Evolutionary conservation across 2,113 vertebrate genomes (phyloP), one percentile per base, ranked within the genome.

Genomic region (Onychorhynchus coronatus): DNA sequence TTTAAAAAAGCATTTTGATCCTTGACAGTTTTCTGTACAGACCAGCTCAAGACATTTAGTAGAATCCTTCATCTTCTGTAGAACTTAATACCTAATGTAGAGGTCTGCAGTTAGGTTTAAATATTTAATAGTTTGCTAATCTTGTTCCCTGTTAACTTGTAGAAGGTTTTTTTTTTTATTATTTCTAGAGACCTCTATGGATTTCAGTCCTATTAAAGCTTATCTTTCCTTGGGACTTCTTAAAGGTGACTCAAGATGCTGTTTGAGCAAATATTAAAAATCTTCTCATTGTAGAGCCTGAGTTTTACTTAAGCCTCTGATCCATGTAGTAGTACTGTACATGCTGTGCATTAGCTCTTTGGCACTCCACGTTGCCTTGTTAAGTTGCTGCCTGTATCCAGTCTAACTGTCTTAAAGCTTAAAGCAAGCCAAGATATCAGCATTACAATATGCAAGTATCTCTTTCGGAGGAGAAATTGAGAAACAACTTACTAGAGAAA

Each of bases 261-360:
- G 52, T 80, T 86, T 81, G 63, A 88, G 47, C 39, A 96, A 86
- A 85, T 89, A 73, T 19, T 74, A 72, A 74, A 80, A 86, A 83
- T 47, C 62, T 19, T 73, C 46, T 84, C 85, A 80, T 31, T 4
- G 1, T 16, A 66, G 37, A 88, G 47, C 24, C 41, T 22, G 24
- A 80, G 59, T 91, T 92, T 91, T 75, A 49, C n/a, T 71, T 90
- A 80, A 95, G 63, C 42, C 39, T 82, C 59, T 90, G 76, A 67
- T 66, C 35, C 39, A 2, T 79, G 50, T 79, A 35, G n/a, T 44
- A 41, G 66, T 41, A 25, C n/a, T 0, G 0, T 39, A 62, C 35
- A 8, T 23, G 47, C 58, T 79, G 5, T 83, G 63, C 14, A 9
- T 80, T 47, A 84, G 50, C 31, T 61, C 35, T 42, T 6, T 46